These are phyloP conservation scores for Abscondita cerata DNA, from an alignment of 2,888 invertebrate species.

Conservation along the genomic window DNA sequence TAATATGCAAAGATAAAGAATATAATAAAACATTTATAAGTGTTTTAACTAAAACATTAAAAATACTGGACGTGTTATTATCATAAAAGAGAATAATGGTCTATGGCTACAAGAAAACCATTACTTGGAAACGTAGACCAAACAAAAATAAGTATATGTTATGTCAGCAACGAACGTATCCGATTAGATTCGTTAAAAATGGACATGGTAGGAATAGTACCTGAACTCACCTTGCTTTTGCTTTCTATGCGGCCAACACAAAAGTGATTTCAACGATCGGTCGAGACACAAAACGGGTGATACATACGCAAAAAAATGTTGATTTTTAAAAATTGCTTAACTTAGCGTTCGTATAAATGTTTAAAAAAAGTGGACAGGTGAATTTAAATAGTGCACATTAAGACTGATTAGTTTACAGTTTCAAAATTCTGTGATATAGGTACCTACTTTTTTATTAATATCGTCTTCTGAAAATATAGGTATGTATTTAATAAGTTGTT, in stretches of 20 bases:
- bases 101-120: too few relatives aligned
- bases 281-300: slow-evolving; percentile 27
- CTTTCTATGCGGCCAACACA: slow-evolving; percentile 37
- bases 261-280: slow-evolving; percentile 38
- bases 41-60: too few relatives aligned
- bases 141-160: too few relatives aligned
- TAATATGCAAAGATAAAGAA: too few relatives aligned
- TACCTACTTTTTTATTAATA: too few relatives aligned
- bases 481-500: too few relatives aligned
- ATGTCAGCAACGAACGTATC: slow-evolving; percentile 10
- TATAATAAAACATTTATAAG: too few relatives aligned
- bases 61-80: too few relatives aligned
- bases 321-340: slow-evolving; percentile 8
- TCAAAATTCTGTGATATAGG: slow-evolving; percentile 16
- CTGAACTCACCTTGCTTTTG: slow-evolving; percentile 38
- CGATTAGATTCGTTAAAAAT: slow-evolving; percentile 12
- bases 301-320: not conserved
- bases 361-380: slow-evolving; percentile 36
- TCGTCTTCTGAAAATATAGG: too few relatives aligned
- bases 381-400: slow-evolving; percentile 29
- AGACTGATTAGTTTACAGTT: slow-evolving; percentile 37
- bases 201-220: slow-evolving; percentile 19
- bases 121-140: too few relatives aligned
- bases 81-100: too few relatives aligned
- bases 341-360: slow-evolving; percentile 15